A percentile compares a stretch with the other conserved stretches of the same genome.
These are phyloP conservation scores for Antidorcas marsupialis DNA, from an alignment of 2,113 vertebrate species.

Conservation along the genomic window DNA sequence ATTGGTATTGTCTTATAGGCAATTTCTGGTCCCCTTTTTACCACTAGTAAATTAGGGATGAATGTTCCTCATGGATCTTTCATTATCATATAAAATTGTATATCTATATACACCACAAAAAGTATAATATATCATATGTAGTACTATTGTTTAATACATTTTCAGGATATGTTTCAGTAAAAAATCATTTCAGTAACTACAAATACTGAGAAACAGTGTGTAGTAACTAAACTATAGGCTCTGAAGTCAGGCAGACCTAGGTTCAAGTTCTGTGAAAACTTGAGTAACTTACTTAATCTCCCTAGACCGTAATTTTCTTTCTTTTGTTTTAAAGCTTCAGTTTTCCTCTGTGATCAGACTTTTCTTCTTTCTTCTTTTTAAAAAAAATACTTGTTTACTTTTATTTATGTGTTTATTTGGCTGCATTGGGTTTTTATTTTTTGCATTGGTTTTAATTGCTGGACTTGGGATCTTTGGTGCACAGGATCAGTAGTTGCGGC, in stretches of 20 bases:
- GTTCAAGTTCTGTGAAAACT: slow-evolving; percentile 14
- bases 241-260: not conserved
- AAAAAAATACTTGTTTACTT: not conserved
- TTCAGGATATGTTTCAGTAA: not conserved
- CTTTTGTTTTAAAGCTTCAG: not conserved
- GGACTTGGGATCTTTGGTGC: not conserved
- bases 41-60: not conserved
- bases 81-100: not conserved
- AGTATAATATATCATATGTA: not conserved
- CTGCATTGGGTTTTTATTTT: not conserved
- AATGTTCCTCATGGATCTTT: not conserved
- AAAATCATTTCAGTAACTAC: not conserved
- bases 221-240: not conserved
- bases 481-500: not conserved
- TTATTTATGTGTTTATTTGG: not conserved
- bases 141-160: not conserved
- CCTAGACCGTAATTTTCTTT: not conserved
- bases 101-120: not conserved
- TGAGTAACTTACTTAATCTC: not conserved
- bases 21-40: not conserved
- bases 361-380: not conserved
- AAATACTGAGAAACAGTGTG: not conserved
- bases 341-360: not conserved
- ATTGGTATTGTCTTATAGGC: not conserved
- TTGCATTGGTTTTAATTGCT: not conserved